Base-by-base conservation (phyloP, 2,113 vertebrate genomes). In the Vidua chalybeata region DNA sequence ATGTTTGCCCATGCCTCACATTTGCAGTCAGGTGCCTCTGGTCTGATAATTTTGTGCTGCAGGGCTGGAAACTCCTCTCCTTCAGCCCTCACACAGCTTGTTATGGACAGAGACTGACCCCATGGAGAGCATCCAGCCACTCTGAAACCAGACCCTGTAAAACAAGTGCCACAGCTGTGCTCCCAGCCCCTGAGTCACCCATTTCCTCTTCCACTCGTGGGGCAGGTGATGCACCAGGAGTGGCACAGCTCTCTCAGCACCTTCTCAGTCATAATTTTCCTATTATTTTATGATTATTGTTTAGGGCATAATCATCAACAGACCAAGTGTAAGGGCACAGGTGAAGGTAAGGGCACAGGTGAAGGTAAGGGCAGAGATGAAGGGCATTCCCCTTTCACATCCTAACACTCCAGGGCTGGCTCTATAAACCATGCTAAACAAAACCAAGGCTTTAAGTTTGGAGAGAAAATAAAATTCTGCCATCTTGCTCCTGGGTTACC, bases 111-210 rank as follows among this genome's bases (percentile, higher is more conserved):
- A 68, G 45, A 24, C 45, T 58, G 46, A 62, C 8, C 18, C 39
- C 2, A 5, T 7, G 51, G 62, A 21, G 2, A 30, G 55, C 31
- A 49, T 45, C 76, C 46, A 74, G 21, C 16, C 69, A 61, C 33
- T 43, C 39, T 81, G 54, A 88, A 31, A 22, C 2, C 1, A 15
- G 62, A 59, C 19, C 41, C 19, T 59, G 12, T 37, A 59, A 72
- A 62, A 73, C 77, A 63, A 27, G 18, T 56, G 37, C 30, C 84
- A 81, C 28, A 76, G 82, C 73, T 73, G 16, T 33, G 68, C 46
- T 93, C 54, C 67, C 72, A 91, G 63, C 62, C 58, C 83, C 84
- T 88, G 69, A 95, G 28, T 97, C 95, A 95, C 49, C 27, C 81
- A n/a, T 77, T 94, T 90, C 54, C 87, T 52, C 72, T 88, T 66